phyloP scores from a whole-genome alignment of 1,140 invertebrate species.

The Octopus bimaculoides region DNA sequence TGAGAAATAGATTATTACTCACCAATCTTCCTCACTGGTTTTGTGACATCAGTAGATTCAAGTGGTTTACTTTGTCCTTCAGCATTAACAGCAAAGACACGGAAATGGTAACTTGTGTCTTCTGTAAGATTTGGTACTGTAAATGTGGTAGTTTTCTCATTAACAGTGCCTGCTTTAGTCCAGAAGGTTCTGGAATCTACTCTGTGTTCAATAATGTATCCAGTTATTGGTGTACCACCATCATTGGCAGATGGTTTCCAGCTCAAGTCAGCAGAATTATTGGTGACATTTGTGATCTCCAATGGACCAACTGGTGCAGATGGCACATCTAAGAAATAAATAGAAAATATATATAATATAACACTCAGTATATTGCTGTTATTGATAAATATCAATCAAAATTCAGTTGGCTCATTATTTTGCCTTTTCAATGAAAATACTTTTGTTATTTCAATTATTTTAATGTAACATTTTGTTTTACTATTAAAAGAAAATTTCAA shows the following conservation, averaged over 20 bases:
- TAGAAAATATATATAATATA: conserved; percentile 38
- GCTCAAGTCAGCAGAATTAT: conserved; percentile 35
- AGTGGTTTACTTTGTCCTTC: conserved; percentile 65
- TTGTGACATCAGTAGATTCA: conserved; percentile 5
- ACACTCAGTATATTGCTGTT: no score
- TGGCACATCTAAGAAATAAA: conserved; percentile 59
- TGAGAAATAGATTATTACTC: conserved; percentile 27
- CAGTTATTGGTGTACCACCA: conserved; percentile 45
- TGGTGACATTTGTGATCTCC: conserved; percentile 54
- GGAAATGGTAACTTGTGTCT: conserved; percentile 74
- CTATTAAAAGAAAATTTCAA: no score
- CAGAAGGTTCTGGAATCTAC: conserved; percentile 67
- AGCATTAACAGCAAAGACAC: conserved; percentile 92
- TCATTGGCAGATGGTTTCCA: conserved; percentile 48
- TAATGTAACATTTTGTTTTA: no score
- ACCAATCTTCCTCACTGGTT: conserved; percentile 72
- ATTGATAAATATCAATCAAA: no score
- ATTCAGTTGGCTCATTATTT: conserved; percentile 41
- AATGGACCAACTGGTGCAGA: conserved; percentile 83
- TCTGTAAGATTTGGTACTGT: conserved; percentile 65
- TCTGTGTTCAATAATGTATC: conserved; percentile 54
- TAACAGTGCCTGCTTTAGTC: background rate
- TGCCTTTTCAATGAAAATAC: no score
- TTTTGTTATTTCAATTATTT: no score
- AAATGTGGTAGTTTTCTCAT: background rate